Evolutionary conservation across 1,140 invertebrate genomes (phyloP).

Genomic region (Scaptomyza graminum): DNA sequence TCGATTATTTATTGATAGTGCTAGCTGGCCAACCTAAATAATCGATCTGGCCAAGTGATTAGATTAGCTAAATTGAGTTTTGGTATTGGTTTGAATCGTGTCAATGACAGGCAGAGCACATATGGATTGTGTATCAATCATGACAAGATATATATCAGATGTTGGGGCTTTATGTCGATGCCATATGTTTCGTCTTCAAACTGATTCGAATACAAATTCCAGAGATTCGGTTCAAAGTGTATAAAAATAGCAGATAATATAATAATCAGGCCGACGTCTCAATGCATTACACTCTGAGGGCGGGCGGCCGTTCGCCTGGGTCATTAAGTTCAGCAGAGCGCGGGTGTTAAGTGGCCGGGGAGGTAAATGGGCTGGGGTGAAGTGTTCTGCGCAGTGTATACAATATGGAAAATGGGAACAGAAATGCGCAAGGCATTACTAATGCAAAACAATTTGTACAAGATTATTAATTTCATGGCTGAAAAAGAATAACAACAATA

Average conservation of each 20-base stretch:
- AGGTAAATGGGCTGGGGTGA: constrained; percentile 14
- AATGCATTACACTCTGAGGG: constrained; percentile 45
- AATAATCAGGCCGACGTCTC: constrained; percentile 50
- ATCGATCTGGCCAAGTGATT: constrained; percentile 38
- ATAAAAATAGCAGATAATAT: constrained; percentile 68
- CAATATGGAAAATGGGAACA: constrained; percentile 45
- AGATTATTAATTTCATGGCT: constrained; percentile 74
- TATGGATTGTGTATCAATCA: constrained; percentile 22
- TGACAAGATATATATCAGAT: constrained; percentile 65
- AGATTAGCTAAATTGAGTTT: constrained; percentile 64
- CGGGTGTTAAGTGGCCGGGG: too few relatives aligned
- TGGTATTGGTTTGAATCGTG: neutral
- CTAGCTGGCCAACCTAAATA: neutral
- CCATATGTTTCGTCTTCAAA: constrained; percentile 31
- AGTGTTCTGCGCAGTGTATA: constrained; percentile 25
- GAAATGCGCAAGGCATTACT: constrained; percentile 68
- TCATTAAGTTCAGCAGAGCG: constrained; percentile 49
- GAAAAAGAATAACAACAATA: constrained; percentile 36
- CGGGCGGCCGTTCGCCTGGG: constrained; percentile 36
- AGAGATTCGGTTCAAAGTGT: constrained; percentile 65
- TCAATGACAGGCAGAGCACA: neutral
- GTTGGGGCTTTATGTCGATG: constrained; percentile 19
- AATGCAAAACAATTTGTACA: constrained; percentile 71
- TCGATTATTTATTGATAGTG: constrained; percentile 60
- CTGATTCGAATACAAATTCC: constrained; percentile 49